Percentiles rank a stretch among this genome's conserved stretches.
Conservation (phyloP, 2,113 vertebrate genomes). For the Pleuronectes platessa region DNA sequence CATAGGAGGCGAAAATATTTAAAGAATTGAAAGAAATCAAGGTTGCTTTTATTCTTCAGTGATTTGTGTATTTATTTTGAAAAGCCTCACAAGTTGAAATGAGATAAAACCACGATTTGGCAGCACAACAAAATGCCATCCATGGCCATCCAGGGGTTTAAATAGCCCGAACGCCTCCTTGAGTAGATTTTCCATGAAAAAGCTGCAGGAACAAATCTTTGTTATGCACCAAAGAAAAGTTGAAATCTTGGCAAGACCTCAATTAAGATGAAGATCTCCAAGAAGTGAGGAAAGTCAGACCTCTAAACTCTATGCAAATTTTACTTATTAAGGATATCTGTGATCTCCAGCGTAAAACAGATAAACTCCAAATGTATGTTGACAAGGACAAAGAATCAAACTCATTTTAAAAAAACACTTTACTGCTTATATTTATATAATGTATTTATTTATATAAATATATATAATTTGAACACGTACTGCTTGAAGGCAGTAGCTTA, state of each 20-base stretch:
- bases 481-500: no score
- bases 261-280: slow-evolving; percentile 50
- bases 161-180: neutral
- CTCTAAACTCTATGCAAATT: slow-evolving; percentile 32
- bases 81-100: neutral
- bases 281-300: slow-evolving; percentile 8
- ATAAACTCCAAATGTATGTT: neutral
- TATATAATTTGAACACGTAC: no score
- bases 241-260: slow-evolving; percentile 37
- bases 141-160: neutral
- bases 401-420: no score
- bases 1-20: neutral
- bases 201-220: slow-evolving; percentile 13
- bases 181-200: slow-evolving; percentile 7
- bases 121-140: neutral
- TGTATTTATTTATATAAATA: no score
- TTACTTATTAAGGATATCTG: slow-evolving; percentile 15
- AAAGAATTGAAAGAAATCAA: neutral
- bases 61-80: neutral
- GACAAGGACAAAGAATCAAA: neutral
- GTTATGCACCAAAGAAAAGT: slow-evolving; percentile 11
- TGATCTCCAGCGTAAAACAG: neutral
- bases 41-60: neutral
- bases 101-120: neutral
- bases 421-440: no score